phyloP scores from a whole-genome alignment of 2,113 vertebrate species.

The Struthidea cinerea region DNA sequence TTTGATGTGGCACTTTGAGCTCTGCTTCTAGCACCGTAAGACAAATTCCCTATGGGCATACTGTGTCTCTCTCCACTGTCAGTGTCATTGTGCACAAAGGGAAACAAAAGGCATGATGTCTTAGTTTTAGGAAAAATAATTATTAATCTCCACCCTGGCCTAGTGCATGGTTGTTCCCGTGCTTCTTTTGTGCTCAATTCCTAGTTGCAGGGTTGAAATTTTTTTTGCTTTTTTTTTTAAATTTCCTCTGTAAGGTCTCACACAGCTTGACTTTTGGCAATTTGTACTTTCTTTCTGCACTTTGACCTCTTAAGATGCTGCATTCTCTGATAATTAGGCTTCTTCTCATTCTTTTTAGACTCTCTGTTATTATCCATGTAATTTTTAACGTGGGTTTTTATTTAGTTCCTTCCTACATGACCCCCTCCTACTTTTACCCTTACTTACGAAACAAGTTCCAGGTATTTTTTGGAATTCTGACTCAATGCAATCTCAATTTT shows the following conservation, averaged over 20 bases:
- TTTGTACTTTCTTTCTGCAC: background rate
- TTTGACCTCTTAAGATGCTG: constrained; percentile 20
- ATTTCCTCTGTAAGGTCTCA: constrained; percentile 26
- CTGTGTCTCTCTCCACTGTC: background rate
- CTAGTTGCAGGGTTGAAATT: background rate
- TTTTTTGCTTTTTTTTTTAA: background rate
- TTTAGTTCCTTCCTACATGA: constrained; percentile 22
- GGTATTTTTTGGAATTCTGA: background rate
- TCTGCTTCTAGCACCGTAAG: background rate
- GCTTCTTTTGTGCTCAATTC: background rate
- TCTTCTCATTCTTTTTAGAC: background rate
- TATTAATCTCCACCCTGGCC: background rate
- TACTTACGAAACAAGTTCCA: background rate
- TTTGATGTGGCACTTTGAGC: background rate
- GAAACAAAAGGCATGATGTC: accelerated
- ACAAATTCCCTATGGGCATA: background rate
- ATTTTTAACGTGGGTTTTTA: constrained; percentile 18
- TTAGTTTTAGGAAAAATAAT: background rate
- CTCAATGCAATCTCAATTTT: background rate
- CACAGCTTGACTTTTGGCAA: constrained; percentile 21
- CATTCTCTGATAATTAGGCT: constrained; percentile 5
- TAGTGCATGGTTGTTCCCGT: background rate
- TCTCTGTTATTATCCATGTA: background rate
- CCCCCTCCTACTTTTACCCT: background rate
- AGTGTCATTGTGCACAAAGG: background rate